Evolutionary conservation across 2,113 vertebrate species (phyloP).

Genomic region (Isichthys henryi): DNA sequence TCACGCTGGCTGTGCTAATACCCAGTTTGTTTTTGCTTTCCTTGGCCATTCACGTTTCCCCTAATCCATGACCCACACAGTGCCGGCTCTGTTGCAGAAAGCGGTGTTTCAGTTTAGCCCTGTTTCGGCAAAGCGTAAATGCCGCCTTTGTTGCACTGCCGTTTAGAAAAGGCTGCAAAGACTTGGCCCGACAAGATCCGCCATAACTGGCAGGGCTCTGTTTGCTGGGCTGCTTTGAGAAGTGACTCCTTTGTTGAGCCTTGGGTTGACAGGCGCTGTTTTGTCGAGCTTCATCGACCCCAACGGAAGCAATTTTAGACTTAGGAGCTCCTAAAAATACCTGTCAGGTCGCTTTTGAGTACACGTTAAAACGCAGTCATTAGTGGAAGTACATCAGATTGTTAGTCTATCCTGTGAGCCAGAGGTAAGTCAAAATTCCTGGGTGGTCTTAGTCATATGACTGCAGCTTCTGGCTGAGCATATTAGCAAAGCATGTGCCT

Average conservation of each 20-base stretch:
- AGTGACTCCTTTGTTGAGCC: neutral
- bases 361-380: neutral
- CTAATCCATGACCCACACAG: neutral
- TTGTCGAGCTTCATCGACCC: neutral
- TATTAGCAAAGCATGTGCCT: neutral
- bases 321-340: neutral
- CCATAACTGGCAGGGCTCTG: neutral
- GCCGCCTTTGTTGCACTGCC: neutral
- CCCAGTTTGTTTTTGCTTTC: slow-evolving; percentile 1
- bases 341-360: neutral
- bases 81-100: neutral
- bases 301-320: neutral
- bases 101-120: neutral
- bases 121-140: neutral
- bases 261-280: neutral
- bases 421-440: neutral
- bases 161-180: neutral
- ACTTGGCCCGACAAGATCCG: neutral
- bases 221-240: neutral
- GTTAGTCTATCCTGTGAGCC: neutral
- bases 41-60: neutral
- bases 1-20: neutral
- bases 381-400: neutral
- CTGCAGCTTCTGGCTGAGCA: neutral
- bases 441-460: neutral